Percentiles rank a stretch among this genome's conserved stretches.
Conservation (phyloP, 2,888 invertebrate genomes). For the Agrochola lychnidis region DNA sequence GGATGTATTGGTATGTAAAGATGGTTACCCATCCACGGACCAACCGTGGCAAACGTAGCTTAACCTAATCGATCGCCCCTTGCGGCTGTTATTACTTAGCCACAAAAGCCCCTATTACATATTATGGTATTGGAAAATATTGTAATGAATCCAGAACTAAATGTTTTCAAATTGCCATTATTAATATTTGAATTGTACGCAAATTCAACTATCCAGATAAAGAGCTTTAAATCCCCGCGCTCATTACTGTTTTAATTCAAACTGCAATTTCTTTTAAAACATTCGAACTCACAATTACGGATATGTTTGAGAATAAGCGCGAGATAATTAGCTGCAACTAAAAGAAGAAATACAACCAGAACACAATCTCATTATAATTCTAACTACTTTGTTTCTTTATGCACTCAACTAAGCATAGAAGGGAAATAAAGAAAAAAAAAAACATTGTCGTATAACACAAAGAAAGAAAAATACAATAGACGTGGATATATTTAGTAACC, state of each 20-base stretch:
- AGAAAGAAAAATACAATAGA: conserved; percentile 19
- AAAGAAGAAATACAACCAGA: background rate
- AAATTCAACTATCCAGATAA: background rate
- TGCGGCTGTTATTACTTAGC: too few species aligned
- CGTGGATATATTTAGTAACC: too few species aligned
- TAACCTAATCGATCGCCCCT: too few species aligned
- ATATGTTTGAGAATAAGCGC: background rate
- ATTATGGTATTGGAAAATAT: too few species aligned
- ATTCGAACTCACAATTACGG: background rate
- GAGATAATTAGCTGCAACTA: background rate
- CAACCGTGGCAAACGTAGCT: too few species aligned
- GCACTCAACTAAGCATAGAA: background rate
- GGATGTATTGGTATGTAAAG: too few species aligned
- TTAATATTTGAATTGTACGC: background rate
- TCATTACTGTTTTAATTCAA: background rate
- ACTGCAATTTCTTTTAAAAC: background rate
- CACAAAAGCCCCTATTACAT: too few species aligned
- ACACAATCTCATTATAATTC: conserved; percentile 13
- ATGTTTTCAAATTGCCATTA: background rate
- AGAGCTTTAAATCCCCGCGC: background rate
- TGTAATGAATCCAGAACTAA: background rate
- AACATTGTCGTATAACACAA: conserved; percentile 1
- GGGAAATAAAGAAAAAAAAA: conserved; percentile 14
- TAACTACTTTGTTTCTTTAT: background rate
- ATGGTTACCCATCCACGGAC: too few species aligned